Evolutionary conservation across 2,797 vertebrate species (phyloP).

Genomic region (Notoglanidium macrostoma): DNA sequence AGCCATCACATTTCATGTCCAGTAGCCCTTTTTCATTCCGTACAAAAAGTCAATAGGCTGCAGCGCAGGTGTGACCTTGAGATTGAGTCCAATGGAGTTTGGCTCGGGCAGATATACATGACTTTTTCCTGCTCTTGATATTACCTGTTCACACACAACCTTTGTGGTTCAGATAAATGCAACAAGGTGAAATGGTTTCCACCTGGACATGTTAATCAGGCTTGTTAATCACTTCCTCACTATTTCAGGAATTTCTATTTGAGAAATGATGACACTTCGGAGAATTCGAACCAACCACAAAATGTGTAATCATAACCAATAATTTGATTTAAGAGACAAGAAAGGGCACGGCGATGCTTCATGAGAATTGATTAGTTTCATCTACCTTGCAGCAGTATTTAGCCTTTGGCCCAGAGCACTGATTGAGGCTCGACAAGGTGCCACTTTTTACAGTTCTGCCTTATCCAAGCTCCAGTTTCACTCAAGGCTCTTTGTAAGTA

Average conservation of each 20-base stretch:
- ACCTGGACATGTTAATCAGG: slow-evolving; percentile 37
- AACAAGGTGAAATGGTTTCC: neutral
- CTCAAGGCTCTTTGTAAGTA: neutral
- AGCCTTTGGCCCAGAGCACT: neutral
- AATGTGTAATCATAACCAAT: neutral
- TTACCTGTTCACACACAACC: slow-evolving; percentile 42
- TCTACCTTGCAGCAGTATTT: neutral
- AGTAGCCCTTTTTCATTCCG: slow-evolving; percentile 34
- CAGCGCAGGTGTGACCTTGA: slow-evolving; percentile 44
- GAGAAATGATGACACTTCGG: slow-evolving; percentile 14
- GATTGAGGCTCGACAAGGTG: slow-evolving; percentile 21
- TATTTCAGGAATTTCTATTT: slow-evolving; percentile 4
- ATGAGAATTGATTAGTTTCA: slow-evolving; percentile 10
- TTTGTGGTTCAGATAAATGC: slow-evolving; percentile 25
- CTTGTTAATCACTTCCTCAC: neutral
- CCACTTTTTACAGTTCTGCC: neutral
- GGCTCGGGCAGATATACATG: slow-evolving; percentile 33
- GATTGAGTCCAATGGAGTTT: slow-evolving; percentile 30
- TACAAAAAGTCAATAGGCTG: slow-evolving; percentile 44
- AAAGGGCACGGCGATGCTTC: slow-evolving; percentile 13
- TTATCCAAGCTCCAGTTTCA: neutral
- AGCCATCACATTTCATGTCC: slow-evolving; percentile 2
- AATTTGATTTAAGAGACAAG: slow-evolving; percentile 19
- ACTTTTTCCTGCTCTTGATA: slow-evolving; percentile 26
- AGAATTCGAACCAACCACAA: slow-evolving; percentile 2